Evolutionary conservation across 2,113 vertebrate species (phyloP), one percentile per base, ranked within the genome.

Genomic region (Gymnorhina tibicen): DNA sequence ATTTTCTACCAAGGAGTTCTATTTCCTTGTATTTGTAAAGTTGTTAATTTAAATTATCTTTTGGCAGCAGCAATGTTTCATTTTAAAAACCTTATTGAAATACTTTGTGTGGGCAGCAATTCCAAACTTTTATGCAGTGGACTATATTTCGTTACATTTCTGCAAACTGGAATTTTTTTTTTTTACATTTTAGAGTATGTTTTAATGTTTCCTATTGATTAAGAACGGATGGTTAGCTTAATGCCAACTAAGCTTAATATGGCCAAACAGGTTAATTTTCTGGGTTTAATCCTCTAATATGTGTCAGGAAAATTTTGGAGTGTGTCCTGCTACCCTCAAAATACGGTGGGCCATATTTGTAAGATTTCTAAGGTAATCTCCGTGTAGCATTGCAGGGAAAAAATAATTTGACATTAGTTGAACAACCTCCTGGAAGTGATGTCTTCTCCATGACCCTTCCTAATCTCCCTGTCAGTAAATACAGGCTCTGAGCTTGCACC

Each of bases 61-160:
- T 91, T 89, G 88, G 68, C 76, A 89, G 75, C 62, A 84, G 33
- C 20, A 93, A 32, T 20, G 6, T 85, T 87, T 82, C 73, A 67
- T 87, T 95, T 87, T 56, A 92, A 77, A 87, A 93, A 85, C 21
- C 5, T 78, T 75, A 21, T 69, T 93, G 91, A 60, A 93, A 67
- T 79, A 46, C 1, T 28, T 77, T 33, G 12, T 18, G 8, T 19
- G 35, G 15, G 20, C 23, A 82, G 21, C 41, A 79, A 49, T 67
- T 83, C 7, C 23, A 53, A 80, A 66, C 11, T 24, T 78, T 5
- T 19, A 24, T 68, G 49, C 16, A 26, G 9, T n/a, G 12, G 10
- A 17, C n/a, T 39, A 0, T 10, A 6, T 35, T 68, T 81, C 1
- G 4, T 66, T 33, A 28, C 2, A 3, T 39, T 86, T 75, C 77